These are phyloP conservation scores for Popillia japonica DNA, from an alignment of 1,140 invertebrate species.

Conservation along the genomic window DNA sequence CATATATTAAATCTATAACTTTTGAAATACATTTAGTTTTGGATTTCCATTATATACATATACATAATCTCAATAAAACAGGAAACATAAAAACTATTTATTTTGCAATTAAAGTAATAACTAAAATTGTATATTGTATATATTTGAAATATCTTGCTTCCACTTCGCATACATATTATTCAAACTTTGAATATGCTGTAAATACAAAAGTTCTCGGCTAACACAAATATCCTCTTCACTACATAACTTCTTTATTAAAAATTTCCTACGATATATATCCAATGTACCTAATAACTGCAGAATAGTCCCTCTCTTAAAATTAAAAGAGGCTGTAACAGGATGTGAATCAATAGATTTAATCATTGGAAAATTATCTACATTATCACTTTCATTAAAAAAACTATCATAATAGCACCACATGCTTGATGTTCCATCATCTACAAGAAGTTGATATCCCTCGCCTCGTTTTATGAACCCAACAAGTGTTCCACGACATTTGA, in stretches of 20 bases:
- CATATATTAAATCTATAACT: too few species aligned
- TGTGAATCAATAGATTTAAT: background rate
- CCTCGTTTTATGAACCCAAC: background rate
- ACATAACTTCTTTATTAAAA: background rate
- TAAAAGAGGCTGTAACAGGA: background rate
- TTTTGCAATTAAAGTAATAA: too few species aligned
- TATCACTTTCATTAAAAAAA: background rate
- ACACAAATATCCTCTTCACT: background rate
- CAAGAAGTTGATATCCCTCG: background rate
- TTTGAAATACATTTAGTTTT: too few species aligned
- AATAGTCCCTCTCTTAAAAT: background rate
- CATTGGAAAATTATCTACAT: background rate
- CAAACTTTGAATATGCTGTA: background rate
- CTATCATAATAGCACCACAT: background rate
- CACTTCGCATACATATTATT: background rate
- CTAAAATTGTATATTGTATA: background rate
- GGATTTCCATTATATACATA: too few species aligned
- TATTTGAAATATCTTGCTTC: constrained; percentile 3
- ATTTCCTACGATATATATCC: background rate
- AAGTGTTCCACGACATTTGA: background rate
- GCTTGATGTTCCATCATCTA: constrained; percentile 1
- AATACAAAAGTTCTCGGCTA: constrained; percentile 5
- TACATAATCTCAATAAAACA: too few species aligned
- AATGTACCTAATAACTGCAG: background rate
- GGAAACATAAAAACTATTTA: too few species aligned